A percentile compares a stretch with the other conserved stretches of the same genome.
phyloP scores from a whole-genome alignment of 2,888 invertebrate species.

The Stenichneumon culpator region DNA sequence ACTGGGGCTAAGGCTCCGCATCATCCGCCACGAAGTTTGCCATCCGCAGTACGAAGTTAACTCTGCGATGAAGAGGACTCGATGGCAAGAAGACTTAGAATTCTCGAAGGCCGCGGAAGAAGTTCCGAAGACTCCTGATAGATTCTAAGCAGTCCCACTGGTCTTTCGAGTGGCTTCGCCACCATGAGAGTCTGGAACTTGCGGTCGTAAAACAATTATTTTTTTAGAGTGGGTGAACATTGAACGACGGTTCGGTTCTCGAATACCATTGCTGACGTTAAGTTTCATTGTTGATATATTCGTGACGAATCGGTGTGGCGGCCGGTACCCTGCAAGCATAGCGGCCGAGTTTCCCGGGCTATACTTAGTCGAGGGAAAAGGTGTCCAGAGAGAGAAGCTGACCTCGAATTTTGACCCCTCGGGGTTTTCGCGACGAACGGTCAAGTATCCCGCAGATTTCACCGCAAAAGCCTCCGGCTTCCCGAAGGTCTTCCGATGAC shows the following conservation, averaged over 20 bases:
- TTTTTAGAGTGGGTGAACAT: not conserved
- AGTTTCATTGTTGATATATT: not conserved
- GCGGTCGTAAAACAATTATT: not conserved
- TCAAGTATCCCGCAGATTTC: constrained; percentile 23
- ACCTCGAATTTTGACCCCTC: constrained; percentile 13
- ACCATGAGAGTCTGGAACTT: too few species aligned
- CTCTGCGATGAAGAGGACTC: not conserved
- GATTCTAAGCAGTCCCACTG: not conserved
- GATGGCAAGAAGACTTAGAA: not conserved
- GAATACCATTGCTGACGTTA: not conserved
- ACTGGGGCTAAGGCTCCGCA: too few species aligned
- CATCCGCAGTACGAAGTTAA: not conserved
- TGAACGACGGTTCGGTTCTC: not conserved
- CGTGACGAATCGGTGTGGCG: not conserved
- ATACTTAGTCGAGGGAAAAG: not conserved
- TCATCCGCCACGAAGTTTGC: not conserved
- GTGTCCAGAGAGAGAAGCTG: not conserved
- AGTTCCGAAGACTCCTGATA: not conserved
- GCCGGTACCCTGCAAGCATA: not conserved
- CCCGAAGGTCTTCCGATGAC: constrained; percentile 25
- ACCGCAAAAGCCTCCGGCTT: constrained; percentile 15
- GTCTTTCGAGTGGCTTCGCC: too few species aligned
- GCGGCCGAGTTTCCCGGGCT: not conserved
- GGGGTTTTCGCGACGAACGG: constrained; percentile 8
- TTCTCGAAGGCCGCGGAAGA: not conserved